Base-by-base conservation (phyloP, 2,797 vertebrate genomes). In the Aphelocoma californica region DNA sequence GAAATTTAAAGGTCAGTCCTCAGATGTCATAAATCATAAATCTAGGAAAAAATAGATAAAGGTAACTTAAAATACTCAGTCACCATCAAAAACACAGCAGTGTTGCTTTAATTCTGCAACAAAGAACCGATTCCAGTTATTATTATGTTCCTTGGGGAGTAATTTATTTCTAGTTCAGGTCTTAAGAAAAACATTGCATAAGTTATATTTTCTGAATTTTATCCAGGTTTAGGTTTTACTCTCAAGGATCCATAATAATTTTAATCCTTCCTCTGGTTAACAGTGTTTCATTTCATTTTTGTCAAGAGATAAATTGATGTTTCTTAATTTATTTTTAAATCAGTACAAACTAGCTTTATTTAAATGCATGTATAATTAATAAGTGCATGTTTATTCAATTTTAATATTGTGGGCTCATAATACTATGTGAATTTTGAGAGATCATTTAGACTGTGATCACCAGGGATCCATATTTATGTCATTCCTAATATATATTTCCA, bases 1-100 rank as follows among this genome's bases (percentile, higher is more conserved):
- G 50, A 95, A 96, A 96, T 90, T 83, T 94, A 96, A 96, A 93
- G 95, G 92, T 94, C 92, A 93, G 44, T 83, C 50, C 12, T 79
- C 82, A 89, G 79, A 87, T 93, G 62, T 91, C 89, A 88, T 92
- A 92, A 95, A 95, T 96, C 91, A 96, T 79, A 90, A 50, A 89
- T 88, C 72, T 72, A 78, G 80, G 57, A 92, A 93, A 62, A 92
- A 96, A 75, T 81, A 86, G 65, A 91, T 91, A 94, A 94, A 91
- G 77, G 32, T 86, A 95, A 38, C 50, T 65, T 77, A 62, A 95
- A 96, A 88, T 92, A 95, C 85, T 83, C 57, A 28, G 50, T 88
- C 91, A 96, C 77, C 75, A 88, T 79, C 72, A 74, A 69, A 57
- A 86, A 48, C 87, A 51, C 69, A 90, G 82, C 77, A 89, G 73